phyloP scores from a whole-genome alignment of 2,113 vertebrate genomes.

The Channa argus region DNA sequence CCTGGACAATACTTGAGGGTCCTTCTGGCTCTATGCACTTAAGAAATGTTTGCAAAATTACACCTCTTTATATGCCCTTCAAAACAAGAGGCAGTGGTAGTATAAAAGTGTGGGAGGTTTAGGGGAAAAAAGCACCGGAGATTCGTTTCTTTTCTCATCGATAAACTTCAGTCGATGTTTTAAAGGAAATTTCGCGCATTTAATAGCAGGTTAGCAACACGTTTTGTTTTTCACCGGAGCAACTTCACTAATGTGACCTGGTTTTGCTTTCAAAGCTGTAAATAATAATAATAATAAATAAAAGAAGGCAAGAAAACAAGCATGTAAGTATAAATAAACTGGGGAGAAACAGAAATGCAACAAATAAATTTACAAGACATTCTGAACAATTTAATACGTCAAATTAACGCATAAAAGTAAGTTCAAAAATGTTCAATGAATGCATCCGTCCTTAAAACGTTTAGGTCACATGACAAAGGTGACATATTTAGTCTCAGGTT shows the following conservation, averaged over 20 bases:
- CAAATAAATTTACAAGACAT: neutral
- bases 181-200: constrained; percentile 27
- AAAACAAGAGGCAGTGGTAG: constrained; percentile 79
- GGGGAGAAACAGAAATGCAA: neutral
- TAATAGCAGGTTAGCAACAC: neutral
- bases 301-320: neutral
- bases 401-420: neutral
- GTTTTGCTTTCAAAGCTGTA: neutral
- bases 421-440: neutral
- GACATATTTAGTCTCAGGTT: neutral
- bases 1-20: constrained; percentile 86
- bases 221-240: neutral
- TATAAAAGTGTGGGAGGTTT: constrained; percentile 74
- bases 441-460: neutral
- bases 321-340: neutral
- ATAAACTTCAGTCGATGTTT: constrained; percentile 45
- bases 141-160: constrained; percentile 52
- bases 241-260: neutral
- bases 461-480: constrained; percentile 1
- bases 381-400: neutral
- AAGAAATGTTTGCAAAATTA: constrained; percentile 94
- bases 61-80: constrained; percentile 86
- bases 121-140: constrained; percentile 64
- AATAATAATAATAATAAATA: neutral
- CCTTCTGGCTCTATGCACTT: constrained; percentile 89